Conservation (phyloP, 2,113 vertebrate species). For the Etia nguti region DNA sequence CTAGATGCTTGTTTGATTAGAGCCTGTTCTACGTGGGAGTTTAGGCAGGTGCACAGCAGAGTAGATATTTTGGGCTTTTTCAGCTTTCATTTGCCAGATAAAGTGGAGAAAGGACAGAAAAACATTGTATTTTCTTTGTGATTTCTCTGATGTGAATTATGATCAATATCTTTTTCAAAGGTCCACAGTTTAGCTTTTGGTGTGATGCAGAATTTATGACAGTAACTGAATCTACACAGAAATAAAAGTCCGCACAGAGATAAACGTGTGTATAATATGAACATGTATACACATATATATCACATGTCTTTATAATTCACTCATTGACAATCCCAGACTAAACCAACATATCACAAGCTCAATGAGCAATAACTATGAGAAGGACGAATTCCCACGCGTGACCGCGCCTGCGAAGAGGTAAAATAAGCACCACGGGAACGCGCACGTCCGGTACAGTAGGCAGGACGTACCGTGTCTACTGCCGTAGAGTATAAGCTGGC, state of each 20-base stretch:
- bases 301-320: neutral
- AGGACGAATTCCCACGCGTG: neutral
- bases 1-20: conserved; percentile 5
- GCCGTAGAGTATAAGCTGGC: conserved; percentile 7
- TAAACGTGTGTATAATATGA: neutral
- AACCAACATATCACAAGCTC: neutral
- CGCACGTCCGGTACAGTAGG: conserved; percentile 37
- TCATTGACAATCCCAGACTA: neutral
- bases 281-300: neutral
- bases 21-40: conserved; percentile 7
- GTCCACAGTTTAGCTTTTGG: neutral
- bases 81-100: neutral
- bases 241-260: neutral
- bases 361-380: neutral
- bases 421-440: conserved; percentile 4
- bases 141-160: neutral
- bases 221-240: neutral
- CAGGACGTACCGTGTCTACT: neutral
- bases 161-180: neutral
- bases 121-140: accelerated
- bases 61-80: neutral
- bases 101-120: neutral
- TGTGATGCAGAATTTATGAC: neutral
- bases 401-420: neutral
- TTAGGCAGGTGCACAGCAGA: neutral